Percentiles rank a stretch among this genome's conserved stretches.
These are phyloP conservation scores for Esox niger DNA, from an alignment of 2,113 vertebrate species.

Conservation along the genomic window DNA sequence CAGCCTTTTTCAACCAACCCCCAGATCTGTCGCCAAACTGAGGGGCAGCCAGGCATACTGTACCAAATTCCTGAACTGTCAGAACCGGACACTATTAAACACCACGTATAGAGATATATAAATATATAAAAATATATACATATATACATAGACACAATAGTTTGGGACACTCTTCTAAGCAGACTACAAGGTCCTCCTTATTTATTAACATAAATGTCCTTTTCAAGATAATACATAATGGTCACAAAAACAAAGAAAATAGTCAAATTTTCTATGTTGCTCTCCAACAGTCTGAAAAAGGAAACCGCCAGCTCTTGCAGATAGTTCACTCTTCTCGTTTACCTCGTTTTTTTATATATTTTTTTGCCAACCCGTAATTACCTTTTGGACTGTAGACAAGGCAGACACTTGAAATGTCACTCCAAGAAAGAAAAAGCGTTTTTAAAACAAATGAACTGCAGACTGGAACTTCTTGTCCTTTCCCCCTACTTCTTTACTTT, in stretches of 20 bases:
- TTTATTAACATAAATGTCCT: conserved; percentile 73
- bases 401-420: conserved; percentile 32
- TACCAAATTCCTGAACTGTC: conserved; percentile 52
- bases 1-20: conserved; percentile 33
- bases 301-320: conserved; percentile 36
- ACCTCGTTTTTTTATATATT: too few species aligned
- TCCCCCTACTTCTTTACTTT: conserved; percentile 36
- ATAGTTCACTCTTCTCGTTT: conserved; percentile 51
- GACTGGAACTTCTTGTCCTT: conserved; percentile 43
- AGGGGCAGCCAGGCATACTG: conserved; percentile 35
- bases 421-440: conserved; percentile 27
- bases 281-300: conserved; percentile 24
- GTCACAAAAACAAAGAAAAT: conserved; percentile 39
- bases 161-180: conserved; percentile 69
- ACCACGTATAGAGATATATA: conserved; percentile 67
- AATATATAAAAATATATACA: conserved; percentile 65
- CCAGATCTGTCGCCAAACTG: conserved; percentile 26
- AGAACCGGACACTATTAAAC: conserved; percentile 67
- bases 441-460: conserved; percentile 52
- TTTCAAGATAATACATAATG: conserved; percentile 62
- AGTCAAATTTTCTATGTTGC: conserved; percentile 37
- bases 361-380: conserved; percentile 68
- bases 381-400: conserved; percentile 50
- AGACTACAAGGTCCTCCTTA: conserved; percentile 71
- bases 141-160: conserved; percentile 69